Evolutionary conservation across 2,113 vertebrate genomes (phyloP).

Genomic region (Hippopotamus amphibius): DNA sequence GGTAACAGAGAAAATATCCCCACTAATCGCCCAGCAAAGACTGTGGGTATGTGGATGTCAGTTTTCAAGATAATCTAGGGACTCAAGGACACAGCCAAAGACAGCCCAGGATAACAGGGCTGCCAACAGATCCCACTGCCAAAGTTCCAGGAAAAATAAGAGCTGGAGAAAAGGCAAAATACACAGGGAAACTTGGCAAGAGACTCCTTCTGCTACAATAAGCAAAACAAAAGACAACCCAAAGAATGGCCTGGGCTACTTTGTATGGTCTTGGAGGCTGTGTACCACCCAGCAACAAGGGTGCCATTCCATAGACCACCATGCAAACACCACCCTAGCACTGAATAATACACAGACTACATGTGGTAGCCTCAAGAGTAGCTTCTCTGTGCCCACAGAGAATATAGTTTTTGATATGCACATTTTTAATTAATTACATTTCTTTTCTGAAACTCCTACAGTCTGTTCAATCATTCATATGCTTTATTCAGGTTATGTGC

Average conservation of each 20-base stretch:
- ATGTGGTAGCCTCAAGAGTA: neutral
- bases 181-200: constrained; percentile 2
- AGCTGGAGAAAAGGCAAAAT: neutral
- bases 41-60: neutral
- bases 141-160: neutral
- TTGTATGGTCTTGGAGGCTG: neutral
- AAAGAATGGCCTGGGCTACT: neutral
- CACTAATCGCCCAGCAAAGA: neutral
- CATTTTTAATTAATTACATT: constrained; percentile 7
- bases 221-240: neutral
- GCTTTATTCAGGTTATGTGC: neutral
- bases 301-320: neutral
- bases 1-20: constrained; percentile 26
- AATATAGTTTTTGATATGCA: neutral
- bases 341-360: neutral
- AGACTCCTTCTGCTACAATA: neutral
- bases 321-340: neutral
- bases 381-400: neutral
- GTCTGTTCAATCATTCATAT: neutral
- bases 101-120: neutral
- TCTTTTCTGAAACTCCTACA: constrained; percentile 31
- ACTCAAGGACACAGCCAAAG: constrained; percentile 14
- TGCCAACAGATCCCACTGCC: neutral
- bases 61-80: neutral
- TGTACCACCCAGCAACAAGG: neutral